Conservation (phyloP, 2,113 vertebrate genomes). For the Fukomys damarensis region DNA sequence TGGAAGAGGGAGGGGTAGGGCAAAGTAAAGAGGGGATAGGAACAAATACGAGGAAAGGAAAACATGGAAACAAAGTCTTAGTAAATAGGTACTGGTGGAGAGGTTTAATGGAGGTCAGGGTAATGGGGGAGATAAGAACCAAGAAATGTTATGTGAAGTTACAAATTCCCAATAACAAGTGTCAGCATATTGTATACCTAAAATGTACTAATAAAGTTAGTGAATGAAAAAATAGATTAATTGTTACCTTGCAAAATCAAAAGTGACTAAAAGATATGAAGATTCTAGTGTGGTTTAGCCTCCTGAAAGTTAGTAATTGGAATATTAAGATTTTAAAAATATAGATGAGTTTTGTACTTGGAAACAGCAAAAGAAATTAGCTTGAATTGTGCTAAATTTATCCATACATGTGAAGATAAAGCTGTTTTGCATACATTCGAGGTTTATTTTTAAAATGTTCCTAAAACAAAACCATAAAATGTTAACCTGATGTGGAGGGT, state of each 20-base stretch:
- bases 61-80: too few relatives aligned
- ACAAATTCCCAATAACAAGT: too few relatives aligned
- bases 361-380: neutral
- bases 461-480: neutral
- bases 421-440: neutral
- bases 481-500: neutral
- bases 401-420: neutral
- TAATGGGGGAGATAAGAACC: too few relatives aligned
- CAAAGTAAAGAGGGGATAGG: too few relatives aligned
- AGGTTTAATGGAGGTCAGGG: too few relatives aligned
- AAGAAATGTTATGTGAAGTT: too few relatives aligned
- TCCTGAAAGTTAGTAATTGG: neutral
- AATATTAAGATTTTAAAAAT: neutral
- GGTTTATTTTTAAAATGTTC: neutral
- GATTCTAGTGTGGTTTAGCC: neutral
- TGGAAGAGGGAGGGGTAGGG: too few relatives aligned
- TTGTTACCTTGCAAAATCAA: neutral
- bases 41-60: too few relatives aligned
- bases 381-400: neutral
- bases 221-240: neutral
- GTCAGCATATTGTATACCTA: too few relatives aligned
- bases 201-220: too few relatives aligned
- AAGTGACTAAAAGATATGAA: neutral
- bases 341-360: neutral
- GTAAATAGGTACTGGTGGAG: too few relatives aligned